Conservation (phyloP, 2,888 invertebrate genomes). For the Eubasilissa splendida region DNA sequence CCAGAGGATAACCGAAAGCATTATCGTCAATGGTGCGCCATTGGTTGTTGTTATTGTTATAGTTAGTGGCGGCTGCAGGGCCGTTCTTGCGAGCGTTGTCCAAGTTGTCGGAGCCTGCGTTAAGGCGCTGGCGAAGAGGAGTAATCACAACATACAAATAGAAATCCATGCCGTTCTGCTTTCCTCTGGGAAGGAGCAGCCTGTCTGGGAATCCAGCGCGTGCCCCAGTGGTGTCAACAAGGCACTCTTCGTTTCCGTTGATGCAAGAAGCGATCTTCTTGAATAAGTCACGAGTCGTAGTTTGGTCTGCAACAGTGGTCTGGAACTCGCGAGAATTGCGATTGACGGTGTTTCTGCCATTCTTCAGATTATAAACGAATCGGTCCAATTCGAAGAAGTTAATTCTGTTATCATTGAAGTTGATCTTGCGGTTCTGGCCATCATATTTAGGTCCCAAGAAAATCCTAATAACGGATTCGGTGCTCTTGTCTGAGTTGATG, state of each 20-base stretch:
- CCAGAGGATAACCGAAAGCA: slow-evolving; percentile 84
- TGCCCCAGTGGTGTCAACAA: slow-evolving; percentile 68
- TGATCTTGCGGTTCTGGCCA: slow-evolving; percentile 71
- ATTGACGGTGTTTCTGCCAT: slow-evolving; percentile 78
- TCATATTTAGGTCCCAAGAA: slow-evolving; percentile 82
- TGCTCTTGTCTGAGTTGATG: slow-evolving; percentile 73
- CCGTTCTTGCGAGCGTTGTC: slow-evolving; percentile 71
- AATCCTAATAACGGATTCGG: slow-evolving; percentile 76
- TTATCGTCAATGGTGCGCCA: slow-evolving; percentile 71
- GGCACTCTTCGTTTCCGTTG: slow-evolving; percentile 65
- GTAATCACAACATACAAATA: slow-evolving; percentile 77
- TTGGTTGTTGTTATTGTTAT: slow-evolving; percentile 59
- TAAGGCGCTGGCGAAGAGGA: slow-evolving; percentile 67
- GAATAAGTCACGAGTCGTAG: slow-evolving; percentile 65
- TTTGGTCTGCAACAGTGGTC: slow-evolving; percentile 76
- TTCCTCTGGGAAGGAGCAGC: slow-evolving; percentile 82
- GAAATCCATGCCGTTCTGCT: slow-evolving; percentile 77
- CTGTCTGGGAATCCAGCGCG: slow-evolving; percentile 77
- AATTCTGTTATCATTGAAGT: slow-evolving; percentile 61
- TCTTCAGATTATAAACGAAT: slow-evolving; percentile 74
- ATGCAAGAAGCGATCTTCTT: slow-evolving; percentile 57
- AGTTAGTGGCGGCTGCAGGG: slow-evolving; percentile 59
- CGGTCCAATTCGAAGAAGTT: slow-evolving; percentile 55
- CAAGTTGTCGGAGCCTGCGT: slow-evolving; percentile 62
- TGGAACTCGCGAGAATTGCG: slow-evolving; percentile 80